A percentile compares a stretch with the other conserved stretches of the same genome.
These are phyloP conservation scores for Subacronicta megacephala DNA, from an alignment of 2,888 invertebrate genomes.

Conservation along the genomic window DNA sequence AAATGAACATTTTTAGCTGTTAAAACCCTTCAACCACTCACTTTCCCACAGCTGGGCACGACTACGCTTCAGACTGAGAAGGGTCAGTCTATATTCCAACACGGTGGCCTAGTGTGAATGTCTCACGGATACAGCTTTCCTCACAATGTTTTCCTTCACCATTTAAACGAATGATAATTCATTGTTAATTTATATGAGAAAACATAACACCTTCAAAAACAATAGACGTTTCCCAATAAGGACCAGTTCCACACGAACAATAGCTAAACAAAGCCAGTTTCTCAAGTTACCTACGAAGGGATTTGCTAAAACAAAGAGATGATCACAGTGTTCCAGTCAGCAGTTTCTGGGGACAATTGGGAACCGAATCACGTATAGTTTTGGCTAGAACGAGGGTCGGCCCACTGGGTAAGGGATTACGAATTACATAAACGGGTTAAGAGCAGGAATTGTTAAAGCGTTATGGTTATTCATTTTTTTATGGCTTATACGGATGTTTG, in stretches of 20 bases:
- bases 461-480: neutral
- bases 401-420: slow-evolving; percentile 19
- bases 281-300: slow-evolving; percentile 55
- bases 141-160: too few species aligned
- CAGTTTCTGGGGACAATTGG: slow-evolving; percentile 50
- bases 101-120: too few species aligned
- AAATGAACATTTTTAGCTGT: too few species aligned
- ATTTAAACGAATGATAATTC: too few species aligned
- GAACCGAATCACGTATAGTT: slow-evolving; percentile 59
- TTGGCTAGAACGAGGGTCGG: slow-evolving; percentile 28
- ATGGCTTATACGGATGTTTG: neutral
- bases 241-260: slow-evolving; percentile 2
- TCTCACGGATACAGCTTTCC: too few species aligned
- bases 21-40: too few species aligned
- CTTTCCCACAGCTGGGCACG: too few species aligned
- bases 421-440: neutral
- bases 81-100: too few species aligned
- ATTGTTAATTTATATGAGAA: too few species aligned
- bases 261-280: slow-evolving; percentile 35
- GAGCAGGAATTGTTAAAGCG: neutral
- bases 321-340: slow-evolving; percentile 54
- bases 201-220: slow-evolving; percentile 5
- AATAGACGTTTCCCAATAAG: neutral
- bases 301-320: slow-evolving; percentile 60
- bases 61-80: too few species aligned